A percentile compares a stretch with the other conserved stretches of the same genome.
These are phyloP conservation scores for Linepithema humile DNA, from an alignment of 1,140 invertebrate genomes.

Conservation along the genomic window DNA sequence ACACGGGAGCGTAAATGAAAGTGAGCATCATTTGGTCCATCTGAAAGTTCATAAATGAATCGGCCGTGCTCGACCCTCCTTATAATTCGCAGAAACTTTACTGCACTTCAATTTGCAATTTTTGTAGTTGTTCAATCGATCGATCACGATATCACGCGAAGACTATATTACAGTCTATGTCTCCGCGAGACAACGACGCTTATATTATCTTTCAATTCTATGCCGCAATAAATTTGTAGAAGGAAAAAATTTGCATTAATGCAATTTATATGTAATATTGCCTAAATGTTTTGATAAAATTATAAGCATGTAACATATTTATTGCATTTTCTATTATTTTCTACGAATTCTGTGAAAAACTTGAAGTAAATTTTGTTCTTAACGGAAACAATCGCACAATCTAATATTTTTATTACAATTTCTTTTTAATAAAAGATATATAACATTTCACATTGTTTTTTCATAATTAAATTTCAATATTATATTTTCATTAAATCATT, in stretches of 20 bases:
- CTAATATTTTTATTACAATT: neutral
- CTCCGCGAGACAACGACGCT: neutral
- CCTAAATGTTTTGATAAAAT: neutral
- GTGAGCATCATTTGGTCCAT: constrained; percentile 32
- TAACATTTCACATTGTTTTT: neutral
- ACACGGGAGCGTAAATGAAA: constrained; percentile 40
- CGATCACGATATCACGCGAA: neutral
- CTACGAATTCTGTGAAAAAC: too few species aligned
- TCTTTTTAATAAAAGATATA: neutral
- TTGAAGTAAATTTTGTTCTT: neutral
- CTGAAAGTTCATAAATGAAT: constrained; percentile 59
- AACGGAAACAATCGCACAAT: neutral
- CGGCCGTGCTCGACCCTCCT: constrained; percentile 4
- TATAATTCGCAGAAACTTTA: constrained; percentile 33
- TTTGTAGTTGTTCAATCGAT: constrained; percentile 47
- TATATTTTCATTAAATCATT: neutral
- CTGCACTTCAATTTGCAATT: constrained; percentile 49
- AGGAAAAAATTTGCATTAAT: neutral
- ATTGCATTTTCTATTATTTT: neutral
- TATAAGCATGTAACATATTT: neutral
- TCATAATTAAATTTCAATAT: neutral
- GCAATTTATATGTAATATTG: neutral
- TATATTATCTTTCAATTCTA: neutral
- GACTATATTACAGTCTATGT: neutral
- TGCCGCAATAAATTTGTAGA: neutral